Evolutionary conservation across 2,888 invertebrate genomes (phyloP).

Genomic region (Zhuqinia jingwanae): DNA sequence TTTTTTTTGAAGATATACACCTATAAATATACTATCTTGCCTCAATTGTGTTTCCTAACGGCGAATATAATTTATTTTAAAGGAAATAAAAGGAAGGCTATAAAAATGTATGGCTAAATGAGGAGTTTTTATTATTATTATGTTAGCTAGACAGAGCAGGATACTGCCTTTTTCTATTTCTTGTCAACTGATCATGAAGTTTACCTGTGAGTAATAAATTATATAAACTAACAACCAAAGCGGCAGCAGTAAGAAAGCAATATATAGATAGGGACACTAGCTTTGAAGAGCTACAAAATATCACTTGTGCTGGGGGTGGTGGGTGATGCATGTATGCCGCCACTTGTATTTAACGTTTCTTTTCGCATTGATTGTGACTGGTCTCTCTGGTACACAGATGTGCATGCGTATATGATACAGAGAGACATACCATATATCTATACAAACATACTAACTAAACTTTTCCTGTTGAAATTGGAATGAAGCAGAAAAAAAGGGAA

Average conservation of each 20-base stretch:
- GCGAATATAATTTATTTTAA: not conserved
- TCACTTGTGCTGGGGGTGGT: not conserved
- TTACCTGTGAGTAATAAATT: constrained; percentile 37
- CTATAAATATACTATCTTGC: no score
- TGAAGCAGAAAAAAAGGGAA: constrained; percentile 22
- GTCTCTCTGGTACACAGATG: not conserved
- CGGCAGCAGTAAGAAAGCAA: not conserved
- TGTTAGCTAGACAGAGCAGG: not conserved
- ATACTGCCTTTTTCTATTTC: constrained; percentile 17
- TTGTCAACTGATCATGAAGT: constrained; percentile 23
- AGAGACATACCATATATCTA: no score
- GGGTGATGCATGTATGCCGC: no score
- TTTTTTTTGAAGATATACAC: no score
- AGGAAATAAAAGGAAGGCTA: not conserved
- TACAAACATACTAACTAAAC: not conserved
- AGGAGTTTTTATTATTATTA: constrained; percentile 8
- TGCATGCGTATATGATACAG: no score
- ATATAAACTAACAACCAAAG: not conserved
- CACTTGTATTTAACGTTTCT: not conserved
- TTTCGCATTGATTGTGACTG: constrained; percentile 1
- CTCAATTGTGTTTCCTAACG: no score
- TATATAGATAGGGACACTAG: no score
- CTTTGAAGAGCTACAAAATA: no score
- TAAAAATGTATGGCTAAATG: not conserved
- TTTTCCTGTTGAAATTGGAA: not conserved